A percentile compares a stretch with the other conserved stretches of the same genome.
These are phyloP conservation scores for Manacus vitellinus DNA, from an alignment of 2,113 vertebrate species.

Conservation along the genomic window DNA sequence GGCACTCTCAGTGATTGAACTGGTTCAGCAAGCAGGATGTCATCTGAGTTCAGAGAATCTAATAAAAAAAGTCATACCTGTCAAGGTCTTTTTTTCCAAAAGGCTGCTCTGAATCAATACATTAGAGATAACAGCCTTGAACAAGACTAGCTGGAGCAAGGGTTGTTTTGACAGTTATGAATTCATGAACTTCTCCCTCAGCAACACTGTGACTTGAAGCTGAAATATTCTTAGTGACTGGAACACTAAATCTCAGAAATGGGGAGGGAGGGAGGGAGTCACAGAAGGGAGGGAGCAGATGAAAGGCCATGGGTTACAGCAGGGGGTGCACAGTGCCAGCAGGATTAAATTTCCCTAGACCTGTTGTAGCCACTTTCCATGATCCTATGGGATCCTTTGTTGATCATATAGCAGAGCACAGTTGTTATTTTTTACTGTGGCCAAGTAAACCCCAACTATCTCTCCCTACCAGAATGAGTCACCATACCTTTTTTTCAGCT, in stretches of 20 bases:
- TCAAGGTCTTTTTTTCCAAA: neutral
- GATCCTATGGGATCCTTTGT: neutral
- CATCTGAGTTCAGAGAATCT: neutral
- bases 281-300: neutral
- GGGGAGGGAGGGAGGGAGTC: neutral
- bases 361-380: neutral
- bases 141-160: neutral
- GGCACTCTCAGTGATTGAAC: neutral
- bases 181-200: neutral
- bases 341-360: neutral
- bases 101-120: neutral
- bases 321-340: neutral
- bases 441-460: neutral
- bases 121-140: neutral
- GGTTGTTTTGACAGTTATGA: neutral
- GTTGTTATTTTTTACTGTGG: neutral
- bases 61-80: neutral
- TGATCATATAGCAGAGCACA: neutral
- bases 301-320: neutral
- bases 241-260: neutral
- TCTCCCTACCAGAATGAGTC: neutral
- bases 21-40: neutral
- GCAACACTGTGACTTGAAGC: neutral
- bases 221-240: neutral
- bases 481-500: neutral